These are phyloP conservation scores for Mimas tiliae DNA, from an alignment of 2,888 invertebrate species.

Conservation along the genomic window DNA sequence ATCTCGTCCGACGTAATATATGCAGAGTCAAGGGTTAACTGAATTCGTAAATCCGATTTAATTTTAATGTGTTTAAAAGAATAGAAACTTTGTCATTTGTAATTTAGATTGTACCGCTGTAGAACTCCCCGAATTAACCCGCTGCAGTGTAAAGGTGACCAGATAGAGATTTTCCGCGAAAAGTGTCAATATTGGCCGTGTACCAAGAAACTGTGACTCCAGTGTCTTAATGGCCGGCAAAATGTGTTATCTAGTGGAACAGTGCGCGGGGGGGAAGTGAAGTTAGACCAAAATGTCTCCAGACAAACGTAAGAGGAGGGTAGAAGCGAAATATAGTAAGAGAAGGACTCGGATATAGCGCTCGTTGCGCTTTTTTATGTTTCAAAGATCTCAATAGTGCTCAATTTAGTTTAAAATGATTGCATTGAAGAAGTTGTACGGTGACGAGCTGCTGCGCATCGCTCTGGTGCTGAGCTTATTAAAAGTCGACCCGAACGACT, in stretches of 20 bases:
- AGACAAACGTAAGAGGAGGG: slow-evolving; percentile 76
- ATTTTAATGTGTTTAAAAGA: slow-evolving; percentile 15
- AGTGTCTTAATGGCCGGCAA: slow-evolving; percentile 59
- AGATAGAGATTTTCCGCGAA: slow-evolving; percentile 17
- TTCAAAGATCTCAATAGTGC: slow-evolving; percentile 71
- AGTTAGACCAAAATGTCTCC: slow-evolving; percentile 69
- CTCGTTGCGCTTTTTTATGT: too few species aligned
- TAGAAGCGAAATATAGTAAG: slow-evolving; percentile 45
- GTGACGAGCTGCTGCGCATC: slow-evolving; percentile 92
- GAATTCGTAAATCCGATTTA: slow-evolving; percentile 13
- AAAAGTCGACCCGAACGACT: slow-evolving; percentile 89
- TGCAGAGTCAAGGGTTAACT: slow-evolving; percentile 25
- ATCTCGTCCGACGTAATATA: not conserved
- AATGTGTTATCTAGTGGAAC: slow-evolving; percentile 46
- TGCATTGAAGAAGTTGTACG: slow-evolving; percentile 92
- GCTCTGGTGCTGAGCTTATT: slow-evolving; percentile 92
- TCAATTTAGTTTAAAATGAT: slow-evolving; percentile 85
- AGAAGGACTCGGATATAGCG: slow-evolving; percentile 32
- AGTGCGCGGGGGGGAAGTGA: slow-evolving; percentile 57
- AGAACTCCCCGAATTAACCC: not conserved
- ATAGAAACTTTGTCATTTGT: not conserved
- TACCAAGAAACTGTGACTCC: slow-evolving; percentile 40
- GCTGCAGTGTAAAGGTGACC: slow-evolving; percentile 23
- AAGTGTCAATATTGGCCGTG: slow-evolving; percentile 23
- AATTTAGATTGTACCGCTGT: slow-evolving; percentile 25